Base-by-base conservation (phyloP, 2,113 vertebrate species). In the Spilogale gracilis region DNA sequence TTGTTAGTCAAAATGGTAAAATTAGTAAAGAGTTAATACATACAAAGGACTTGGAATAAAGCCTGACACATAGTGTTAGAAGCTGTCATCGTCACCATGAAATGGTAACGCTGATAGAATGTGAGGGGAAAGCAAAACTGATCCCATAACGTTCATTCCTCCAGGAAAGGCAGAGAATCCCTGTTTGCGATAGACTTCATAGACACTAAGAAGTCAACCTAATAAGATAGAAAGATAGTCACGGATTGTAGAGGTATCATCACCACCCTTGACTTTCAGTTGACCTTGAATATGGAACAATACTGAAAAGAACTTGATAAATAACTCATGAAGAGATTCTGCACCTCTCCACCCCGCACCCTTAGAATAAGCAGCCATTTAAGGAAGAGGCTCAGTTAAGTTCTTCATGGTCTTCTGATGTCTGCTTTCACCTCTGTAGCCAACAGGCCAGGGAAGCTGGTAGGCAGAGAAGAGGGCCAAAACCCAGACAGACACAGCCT, bases 351-450 rank as follows among this genome's bases (percentile, higher is more conserved):
- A 78, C 13, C 23, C 11, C 17, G 38, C 45, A 6, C 13, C 69
- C 50, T 89, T 32, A 92, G 76, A 85, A 60, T 65, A 69, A 73
- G 25, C 17, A 92, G 71, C 25, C 54, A 56, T 58, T 88, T 56
- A 82, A 89, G 71, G 78, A 56, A 67, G 48, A 67, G 18, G 73
- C 95, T 89, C 89, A 54, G 69, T 94, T 71, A 69, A 76, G 54
- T 56, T 56, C 52, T 95, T 78, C 65, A 78, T 85, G n/a, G 52
- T 89, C 58, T 81, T 84, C 48, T 38, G 89, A 63, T 48, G 87
- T 30, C 61, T 87, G 60, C 74, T 97, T 91, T 90, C 43, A 32
- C 20, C n/a, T 32, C 16, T 92, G 32, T 3, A 56, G 63, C 12
- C 65, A 85, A 12, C 7, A 56, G 65, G 76, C 43, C 65, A 6